phyloP scores from a whole-genome alignment of 35 echinoderm and acorn worm species.

The Heliocidaris erythrogramma region DNA sequence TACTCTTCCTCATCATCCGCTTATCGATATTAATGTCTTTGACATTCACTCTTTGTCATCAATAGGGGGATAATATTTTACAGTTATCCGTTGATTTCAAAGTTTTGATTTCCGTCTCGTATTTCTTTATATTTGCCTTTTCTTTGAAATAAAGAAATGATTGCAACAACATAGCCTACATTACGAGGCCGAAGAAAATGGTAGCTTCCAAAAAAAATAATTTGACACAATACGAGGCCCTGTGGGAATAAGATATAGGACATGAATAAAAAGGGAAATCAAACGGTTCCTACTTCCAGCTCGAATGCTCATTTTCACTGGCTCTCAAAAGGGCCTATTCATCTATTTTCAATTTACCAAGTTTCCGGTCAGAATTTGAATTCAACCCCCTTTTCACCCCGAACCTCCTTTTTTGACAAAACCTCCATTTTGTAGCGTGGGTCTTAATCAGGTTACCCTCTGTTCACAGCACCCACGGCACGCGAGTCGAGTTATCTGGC shows the following conservation, averaged over 20 bases:
- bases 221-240: not conserved
- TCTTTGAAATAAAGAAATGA: no score
- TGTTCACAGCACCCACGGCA: not conserved
- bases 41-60: no score
- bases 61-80: no score
- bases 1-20: not conserved
- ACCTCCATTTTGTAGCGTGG: not conserved
- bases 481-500: not conserved
- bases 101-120: not conserved
- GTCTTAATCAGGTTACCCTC: not conserved
- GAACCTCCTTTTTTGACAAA: not conserved
- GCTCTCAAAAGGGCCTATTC: constrained; percentile 1
- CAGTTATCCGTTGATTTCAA: not conserved
- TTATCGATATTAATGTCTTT: not conserved
- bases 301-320: not conserved
- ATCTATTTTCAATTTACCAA: not conserved
- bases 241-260: not conserved
- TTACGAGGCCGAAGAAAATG: no score
- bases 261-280: not conserved
- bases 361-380: constrained; percentile 2
- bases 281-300: not conserved
- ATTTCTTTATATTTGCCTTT: no score
- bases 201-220: not conserved
- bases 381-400: not conserved
- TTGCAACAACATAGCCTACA: no score